A percentile compares a stretch with the other conserved stretches of the same genome.
Evolutionary conservation across 2,888 invertebrate genomes (phyloP).

Genomic region (Eupeodes latifasciatus): DNA sequence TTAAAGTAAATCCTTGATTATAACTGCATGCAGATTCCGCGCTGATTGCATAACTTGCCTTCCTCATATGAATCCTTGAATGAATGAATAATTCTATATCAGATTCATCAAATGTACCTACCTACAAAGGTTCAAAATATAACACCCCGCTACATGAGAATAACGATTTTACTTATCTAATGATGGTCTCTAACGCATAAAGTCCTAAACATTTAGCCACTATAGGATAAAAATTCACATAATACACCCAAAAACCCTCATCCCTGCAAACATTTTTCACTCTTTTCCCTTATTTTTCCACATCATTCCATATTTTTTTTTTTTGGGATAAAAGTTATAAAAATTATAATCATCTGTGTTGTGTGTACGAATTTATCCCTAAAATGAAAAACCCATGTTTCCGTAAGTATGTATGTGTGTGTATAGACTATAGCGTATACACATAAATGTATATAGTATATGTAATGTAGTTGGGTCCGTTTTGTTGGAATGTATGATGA

Average conservation of each 20-base stretch:
- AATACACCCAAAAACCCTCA: background rate
- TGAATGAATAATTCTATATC: slow-evolving; percentile 41
- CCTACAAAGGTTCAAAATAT: too few species aligned
- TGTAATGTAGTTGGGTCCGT: slow-evolving; percentile 55
- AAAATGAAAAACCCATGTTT: background rate
- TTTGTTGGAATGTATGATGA: slow-evolving; percentile 73
- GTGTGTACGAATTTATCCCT: background rate
- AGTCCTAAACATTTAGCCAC: slow-evolving; percentile 53
- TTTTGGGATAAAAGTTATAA: slow-evolving; percentile 42
- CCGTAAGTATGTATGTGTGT: background rate
- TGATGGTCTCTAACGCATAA: slow-evolving; percentile 27
- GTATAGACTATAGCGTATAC: background rate
- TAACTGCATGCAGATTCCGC: too few species aligned
- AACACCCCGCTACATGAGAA: background rate
- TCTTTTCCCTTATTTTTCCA: background rate
- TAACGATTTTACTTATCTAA: slow-evolving; percentile 57
- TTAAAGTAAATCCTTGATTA: too few species aligned
- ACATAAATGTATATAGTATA: background rate
- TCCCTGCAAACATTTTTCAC: too few species aligned
- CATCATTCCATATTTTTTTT: slow-evolving; percentile 19
- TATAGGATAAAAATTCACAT: slow-evolving; percentile 40
- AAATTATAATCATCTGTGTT: slow-evolving; percentile 63
- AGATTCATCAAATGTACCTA: background rate
- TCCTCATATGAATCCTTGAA: background rate
- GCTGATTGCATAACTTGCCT: slow-evolving; percentile 59